These are phyloP conservation scores for Drusus annulatus DNA, from an alignment of 1,140 invertebrate genomes.

Conservation along the genomic window DNA sequence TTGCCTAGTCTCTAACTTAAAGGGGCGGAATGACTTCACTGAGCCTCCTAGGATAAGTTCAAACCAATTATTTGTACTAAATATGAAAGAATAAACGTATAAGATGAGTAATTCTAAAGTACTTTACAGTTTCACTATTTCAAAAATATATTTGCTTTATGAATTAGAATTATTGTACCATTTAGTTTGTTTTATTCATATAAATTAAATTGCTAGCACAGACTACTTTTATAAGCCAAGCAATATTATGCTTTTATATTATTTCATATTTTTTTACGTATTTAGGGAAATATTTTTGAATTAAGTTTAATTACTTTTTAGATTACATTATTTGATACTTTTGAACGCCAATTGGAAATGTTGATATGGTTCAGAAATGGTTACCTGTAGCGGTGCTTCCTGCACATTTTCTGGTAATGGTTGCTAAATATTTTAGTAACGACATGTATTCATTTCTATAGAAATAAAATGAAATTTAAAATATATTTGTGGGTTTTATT, in stretches of 20 bases:
- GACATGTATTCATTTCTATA: constrained; percentile 60
- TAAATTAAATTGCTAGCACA: constrained; percentile 42
- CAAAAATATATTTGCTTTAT: constrained; percentile 45
- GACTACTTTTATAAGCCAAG: constrained; percentile 43
- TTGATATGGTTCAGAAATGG: constrained; percentile 37
- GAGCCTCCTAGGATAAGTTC: constrained; percentile 57
- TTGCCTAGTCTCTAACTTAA: constrained; percentile 59
- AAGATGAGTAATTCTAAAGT: constrained; percentile 58
- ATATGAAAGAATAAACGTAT: constrained; percentile 55
- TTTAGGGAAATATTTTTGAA: constrained; percentile 43
- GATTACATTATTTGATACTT: constrained; percentile 41
- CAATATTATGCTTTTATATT: constrained; percentile 27
- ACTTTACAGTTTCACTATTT: constrained; percentile 55
- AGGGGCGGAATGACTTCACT: constrained; percentile 32
- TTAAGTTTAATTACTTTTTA: constrained; percentile 35
- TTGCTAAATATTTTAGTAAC: constrained; percentile 57
- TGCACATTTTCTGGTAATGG: constrained; percentile 59
- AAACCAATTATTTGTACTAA: constrained; percentile 60
- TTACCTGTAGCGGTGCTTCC: constrained; percentile 58
- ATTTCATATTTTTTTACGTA: constrained; percentile 8
- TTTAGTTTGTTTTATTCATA: constrained; percentile 30
- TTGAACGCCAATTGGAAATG: constrained; percentile 46
- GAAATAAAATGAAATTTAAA: constrained; percentile 59
- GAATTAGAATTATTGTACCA: background rate
- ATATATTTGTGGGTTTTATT: constrained; percentile 42